phyloP scores from a whole-genome alignment of 64 coral and sea anemone genomes.

The Cladopsammia gracilis region DNA sequence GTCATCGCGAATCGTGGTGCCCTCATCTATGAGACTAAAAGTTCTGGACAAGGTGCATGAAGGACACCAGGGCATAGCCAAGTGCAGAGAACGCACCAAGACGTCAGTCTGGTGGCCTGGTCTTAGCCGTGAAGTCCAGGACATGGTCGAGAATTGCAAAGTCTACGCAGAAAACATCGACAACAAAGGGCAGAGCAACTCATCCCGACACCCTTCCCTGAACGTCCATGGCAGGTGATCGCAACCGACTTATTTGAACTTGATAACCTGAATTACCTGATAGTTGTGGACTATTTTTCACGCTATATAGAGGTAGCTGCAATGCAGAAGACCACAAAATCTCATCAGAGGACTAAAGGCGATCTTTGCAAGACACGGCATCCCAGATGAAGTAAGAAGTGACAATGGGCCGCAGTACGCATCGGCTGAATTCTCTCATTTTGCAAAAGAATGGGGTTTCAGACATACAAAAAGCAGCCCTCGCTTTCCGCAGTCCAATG shows the following conservation, averaged over 20 bases:
- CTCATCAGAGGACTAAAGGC: neutral
- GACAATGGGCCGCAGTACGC: slow-evolving; percentile 56
- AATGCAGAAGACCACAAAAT: neutral
- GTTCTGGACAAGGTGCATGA: slow-evolving; percentile 49
- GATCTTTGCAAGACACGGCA: slow-evolving; percentile 61
- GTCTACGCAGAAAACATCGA: neutral
- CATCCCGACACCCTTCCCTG: slow-evolving; percentile 41
- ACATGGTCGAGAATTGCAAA: slow-evolving; percentile 35
- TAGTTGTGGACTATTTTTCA: slow-evolving; percentile 49
- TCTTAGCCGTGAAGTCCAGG: slow-evolving; percentile 33
- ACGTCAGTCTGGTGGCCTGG: slow-evolving; percentile 57
- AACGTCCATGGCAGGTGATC: slow-evolving; percentile 18
- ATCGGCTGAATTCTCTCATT: slow-evolving; percentile 31
- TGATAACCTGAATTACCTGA: slow-evolving; percentile 8
- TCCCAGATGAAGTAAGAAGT: slow-evolving; percentile 35
- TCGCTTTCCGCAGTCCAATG: slow-evolving; percentile 19
- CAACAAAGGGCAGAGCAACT: slow-evolving; percentile 8
- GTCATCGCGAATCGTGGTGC: slow-evolving; percentile 8
- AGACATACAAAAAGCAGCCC: slow-evolving; percentile 29
- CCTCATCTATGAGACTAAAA: slow-evolving; percentile 9
- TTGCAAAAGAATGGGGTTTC: slow-evolving; percentile 11
- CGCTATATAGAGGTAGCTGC: slow-evolving; percentile 37
- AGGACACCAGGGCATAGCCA: slow-evolving; percentile 51
- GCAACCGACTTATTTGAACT: slow-evolving; percentile 38
- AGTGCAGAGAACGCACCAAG: slow-evolving; percentile 56